Conservation (phyloP, 2,113 vertebrate genomes). For the Drymodes brunneopygia region DNA sequence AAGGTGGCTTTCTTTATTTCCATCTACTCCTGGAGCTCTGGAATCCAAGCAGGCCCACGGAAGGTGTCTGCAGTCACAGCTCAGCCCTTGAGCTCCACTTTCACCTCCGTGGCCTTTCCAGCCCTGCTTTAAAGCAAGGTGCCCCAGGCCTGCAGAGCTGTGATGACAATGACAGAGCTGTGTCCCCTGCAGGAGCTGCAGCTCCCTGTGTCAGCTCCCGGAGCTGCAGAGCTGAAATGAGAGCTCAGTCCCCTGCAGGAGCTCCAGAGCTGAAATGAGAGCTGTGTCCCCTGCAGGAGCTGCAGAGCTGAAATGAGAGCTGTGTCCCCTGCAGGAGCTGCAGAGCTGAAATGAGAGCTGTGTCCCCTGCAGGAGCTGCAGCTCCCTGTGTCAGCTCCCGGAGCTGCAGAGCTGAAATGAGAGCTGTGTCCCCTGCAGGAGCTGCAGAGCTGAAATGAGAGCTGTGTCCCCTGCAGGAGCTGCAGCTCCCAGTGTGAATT, state of each 20-base stretch:
- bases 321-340: too few relatives aligned
- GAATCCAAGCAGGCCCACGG: accelerated
- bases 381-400: neutral
- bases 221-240: neutral
- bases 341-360: too few relatives aligned
- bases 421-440: too few relatives aligned
- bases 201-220: neutral
- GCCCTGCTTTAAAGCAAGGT: neutral
- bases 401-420: neutral
- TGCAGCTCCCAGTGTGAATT: neutral
- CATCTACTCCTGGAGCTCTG: neutral
- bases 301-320: neutral
- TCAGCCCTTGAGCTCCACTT: neutral
- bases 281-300: neutral
- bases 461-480: neutral
- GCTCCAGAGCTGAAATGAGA: too few relatives aligned
- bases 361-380: neutral
- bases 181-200: neutral
- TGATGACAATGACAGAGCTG: neutral
- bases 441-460: too few relatives aligned
- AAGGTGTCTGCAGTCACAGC: neutral
- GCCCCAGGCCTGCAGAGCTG: neutral
- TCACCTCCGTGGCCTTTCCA: neutral
- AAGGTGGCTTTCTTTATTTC: neutral
- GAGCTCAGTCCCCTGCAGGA: too few relatives aligned